Evolutionary conservation across 2,888 invertebrate genomes (phyloP).

Genomic region (Aphidius colemani): DNA sequence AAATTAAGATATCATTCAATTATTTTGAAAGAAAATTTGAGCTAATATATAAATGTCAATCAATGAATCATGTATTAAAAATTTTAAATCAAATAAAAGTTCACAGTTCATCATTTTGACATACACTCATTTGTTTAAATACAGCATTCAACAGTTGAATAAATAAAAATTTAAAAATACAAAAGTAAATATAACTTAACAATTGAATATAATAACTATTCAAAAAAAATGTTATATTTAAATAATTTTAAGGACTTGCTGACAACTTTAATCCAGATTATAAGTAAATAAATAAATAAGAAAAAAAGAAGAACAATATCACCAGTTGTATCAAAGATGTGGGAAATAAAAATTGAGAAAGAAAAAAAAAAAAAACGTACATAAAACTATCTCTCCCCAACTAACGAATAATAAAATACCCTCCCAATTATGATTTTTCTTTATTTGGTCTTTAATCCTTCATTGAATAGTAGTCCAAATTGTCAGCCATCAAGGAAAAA

Average conservation of each 20-base stretch:
- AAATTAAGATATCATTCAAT: too few relatives aligned
- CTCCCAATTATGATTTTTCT: conserved; percentile 18
- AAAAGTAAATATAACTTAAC: too few relatives aligned
- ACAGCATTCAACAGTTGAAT: too few relatives aligned
- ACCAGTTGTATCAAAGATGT: too few relatives aligned
- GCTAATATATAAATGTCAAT: too few relatives aligned
- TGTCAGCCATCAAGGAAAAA: not conserved
- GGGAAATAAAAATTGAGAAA: not conserved
- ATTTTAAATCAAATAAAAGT: not conserved
- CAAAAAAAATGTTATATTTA: not conserved
- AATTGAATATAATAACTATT: not conserved
- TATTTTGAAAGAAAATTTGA: too few relatives aligned
- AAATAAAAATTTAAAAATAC: too few relatives aligned
- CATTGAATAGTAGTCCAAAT: conserved; percentile 11
- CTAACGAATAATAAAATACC: conserved; percentile 7
- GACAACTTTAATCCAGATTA: not conserved
- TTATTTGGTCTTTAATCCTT: conserved; percentile 8
- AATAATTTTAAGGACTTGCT: not conserved
- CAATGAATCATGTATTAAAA: too few relatives aligned
- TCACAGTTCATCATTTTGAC: conserved; percentile 3
- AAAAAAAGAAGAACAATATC: too few relatives aligned
- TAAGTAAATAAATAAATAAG: not conserved
- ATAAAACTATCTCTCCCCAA: not conserved
- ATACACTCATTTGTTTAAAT: not conserved
- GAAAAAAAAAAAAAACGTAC: conserved; percentile 3